These are phyloP conservation scores for Ganaspis sp. DNA, from an alignment of 1,140 invertebrate genomes.

Conservation along the genomic window DNA sequence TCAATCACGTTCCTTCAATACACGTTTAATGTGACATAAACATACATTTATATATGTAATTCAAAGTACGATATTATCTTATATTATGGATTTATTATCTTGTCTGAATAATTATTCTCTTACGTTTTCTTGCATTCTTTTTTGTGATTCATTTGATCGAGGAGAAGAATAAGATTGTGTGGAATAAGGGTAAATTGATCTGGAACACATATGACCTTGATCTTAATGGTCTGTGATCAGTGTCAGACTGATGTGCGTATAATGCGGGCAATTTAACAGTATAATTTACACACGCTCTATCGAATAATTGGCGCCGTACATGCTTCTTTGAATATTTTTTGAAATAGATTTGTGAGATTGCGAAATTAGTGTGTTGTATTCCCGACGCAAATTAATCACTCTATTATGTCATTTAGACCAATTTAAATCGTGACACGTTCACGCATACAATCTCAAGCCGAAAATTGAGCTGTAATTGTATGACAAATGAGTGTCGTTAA, in stretches of 20 bases:
- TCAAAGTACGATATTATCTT: too few relatives aligned
- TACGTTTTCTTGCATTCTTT: too few relatives aligned
- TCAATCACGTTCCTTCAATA: too few relatives aligned
- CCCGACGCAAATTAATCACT: background rate
- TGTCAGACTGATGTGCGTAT: slow-evolving; percentile 24
- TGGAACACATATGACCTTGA: slow-evolving; percentile 12
- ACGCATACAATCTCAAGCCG: too few relatives aligned
- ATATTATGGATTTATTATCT: too few relatives aligned
- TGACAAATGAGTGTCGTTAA: background rate
- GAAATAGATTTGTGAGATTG: background rate
- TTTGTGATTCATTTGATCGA: background rate
- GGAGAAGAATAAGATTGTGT: background rate
- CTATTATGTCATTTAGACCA: background rate
- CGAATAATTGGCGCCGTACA: background rate
- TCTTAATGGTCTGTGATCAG: slow-evolving; percentile 26
- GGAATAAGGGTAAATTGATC: slow-evolving; percentile 6
- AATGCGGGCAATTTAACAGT: slow-evolving; percentile 12
- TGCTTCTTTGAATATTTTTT: background rate
- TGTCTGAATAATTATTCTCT: too few relatives aligned
- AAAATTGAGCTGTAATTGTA: background rate
- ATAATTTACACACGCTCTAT: slow-evolving; percentile 17
- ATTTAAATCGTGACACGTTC: background rate
- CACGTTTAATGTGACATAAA: too few relatives aligned
- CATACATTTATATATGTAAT: too few relatives aligned
- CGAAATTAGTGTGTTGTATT: background rate